Base-by-base conservation (phyloP, 2,888 invertebrate species). In the Synergus laeviventris region DNA sequence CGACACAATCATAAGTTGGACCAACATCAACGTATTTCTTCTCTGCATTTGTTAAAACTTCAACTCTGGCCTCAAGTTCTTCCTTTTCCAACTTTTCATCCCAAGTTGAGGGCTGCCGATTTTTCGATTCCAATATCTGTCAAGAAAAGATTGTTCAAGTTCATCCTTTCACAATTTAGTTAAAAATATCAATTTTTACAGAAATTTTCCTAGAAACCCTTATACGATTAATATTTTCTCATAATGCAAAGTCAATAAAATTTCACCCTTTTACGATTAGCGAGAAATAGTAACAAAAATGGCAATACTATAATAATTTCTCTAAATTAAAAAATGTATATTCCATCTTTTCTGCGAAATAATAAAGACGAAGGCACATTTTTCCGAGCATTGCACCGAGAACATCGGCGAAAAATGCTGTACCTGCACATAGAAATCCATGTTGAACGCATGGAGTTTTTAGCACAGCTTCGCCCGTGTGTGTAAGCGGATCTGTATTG, bases 1-100 rank as follows among this genome's bases (percentile, higher is more conserved):
- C 93, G 74, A 99, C 93, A 92, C 98, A 97, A 91, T 99, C 99
- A 89, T 96, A 98, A 7, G 96, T 94, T 1, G 97, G 97, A 21
- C 98, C 99, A 11, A 94, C 91, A 88, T 99, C 98, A 76, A 91
- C 92, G 90, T 95, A 97, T 88, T 97, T 97, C 90, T 98, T 99
- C 82, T 99, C 98, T 70, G 95, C 93, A 79, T 92, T 93, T 84
- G 94, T 95, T 77, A 99, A 92, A 78, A 96, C 93, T 85, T 99
- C 99, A 74, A 98, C 92, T 86, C 95, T 94, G 14, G 95, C 94
- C 86, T 98, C 98, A 18, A 97, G 91, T 88, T 99, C 97, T 88
- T 99, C 99, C 88, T 97, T 97, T 64, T 93, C 92, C 38, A 96
- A 91, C 91, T 97, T 98, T 78, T 98, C 97, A 75, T 94, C 93